Percentiles rank a stretch among this genome's conserved stretches.
Evolutionary conservation across 2,113 vertebrate genomes (phyloP).

Genomic region (Phalacrocorax pelagicus): DNA sequence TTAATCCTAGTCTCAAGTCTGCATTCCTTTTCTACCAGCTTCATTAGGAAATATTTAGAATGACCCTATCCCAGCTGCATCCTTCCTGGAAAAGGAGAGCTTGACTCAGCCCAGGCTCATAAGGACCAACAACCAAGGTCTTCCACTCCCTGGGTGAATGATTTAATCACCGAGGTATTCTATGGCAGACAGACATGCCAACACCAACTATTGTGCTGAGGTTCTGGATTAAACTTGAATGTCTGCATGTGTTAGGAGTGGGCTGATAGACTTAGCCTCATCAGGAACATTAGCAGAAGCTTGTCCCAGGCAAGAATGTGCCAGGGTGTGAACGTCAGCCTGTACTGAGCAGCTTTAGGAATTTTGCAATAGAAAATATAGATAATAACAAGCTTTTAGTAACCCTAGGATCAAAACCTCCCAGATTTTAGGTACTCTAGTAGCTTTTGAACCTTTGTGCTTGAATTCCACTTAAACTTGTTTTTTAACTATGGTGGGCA

Average conservation of each 20-base stretch:
- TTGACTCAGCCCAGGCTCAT: slow-evolving; percentile 16
- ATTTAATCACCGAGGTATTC: neutral
- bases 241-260: slow-evolving; percentile 8
- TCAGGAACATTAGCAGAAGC: neutral
- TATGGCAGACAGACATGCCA: slow-evolving; percentile 16
- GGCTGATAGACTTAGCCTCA: neutral
- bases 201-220: slow-evolving; percentile 19
- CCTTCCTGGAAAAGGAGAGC: neutral
- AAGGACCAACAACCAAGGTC: slow-evolving; percentile 45
- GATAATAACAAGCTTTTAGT: neutral
- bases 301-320: neutral
- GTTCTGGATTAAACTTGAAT: neutral
- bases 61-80: slow-evolving; percentile 43
- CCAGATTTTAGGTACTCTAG: neutral
- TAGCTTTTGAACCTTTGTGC: neutral
- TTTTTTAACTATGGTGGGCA: neutral
- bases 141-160: slow-evolving; percentile 45
- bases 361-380: neutral
- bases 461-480: neutral
- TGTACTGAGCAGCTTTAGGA: neutral
- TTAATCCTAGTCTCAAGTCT: neutral
- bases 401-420: neutral
- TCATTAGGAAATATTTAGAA: slow-evolving; percentile 2
- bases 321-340: neutral
- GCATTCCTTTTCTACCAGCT: slow-evolving; percentile 6